Percentiles rank a stretch among this genome's conserved stretches.
Evolutionary conservation across 2,888 invertebrate genomes (phyloP).

Genomic region (Catocala sponsa): DNA sequence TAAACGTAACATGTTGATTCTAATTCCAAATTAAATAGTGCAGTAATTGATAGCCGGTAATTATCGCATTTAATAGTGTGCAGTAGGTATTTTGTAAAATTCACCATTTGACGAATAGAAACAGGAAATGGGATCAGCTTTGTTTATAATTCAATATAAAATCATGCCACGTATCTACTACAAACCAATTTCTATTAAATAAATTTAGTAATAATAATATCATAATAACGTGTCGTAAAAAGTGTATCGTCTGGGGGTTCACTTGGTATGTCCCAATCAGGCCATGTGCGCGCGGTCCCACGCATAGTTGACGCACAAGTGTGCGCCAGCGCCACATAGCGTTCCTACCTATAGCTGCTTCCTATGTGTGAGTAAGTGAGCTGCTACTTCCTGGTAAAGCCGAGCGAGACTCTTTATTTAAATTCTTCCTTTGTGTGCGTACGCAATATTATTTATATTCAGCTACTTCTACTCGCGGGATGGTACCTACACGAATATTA

Average conservation of each 20-base stretch:
- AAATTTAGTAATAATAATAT: constrained; percentile 59
- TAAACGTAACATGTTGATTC: no score
- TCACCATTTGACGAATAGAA: constrained; percentile 31
- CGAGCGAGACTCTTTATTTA: constrained; percentile 86
- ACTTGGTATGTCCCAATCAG: constrained; percentile 84
- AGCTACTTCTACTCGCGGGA: constrained; percentile 71
- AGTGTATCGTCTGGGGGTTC: constrained; percentile 84
- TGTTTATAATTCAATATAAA: constrained; percentile 33
- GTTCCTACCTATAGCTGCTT: constrained; percentile 67
- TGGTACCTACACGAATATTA: constrained; percentile 77
- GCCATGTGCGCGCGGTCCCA: constrained; percentile 87
- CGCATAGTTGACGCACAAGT: constrained; percentile 82
- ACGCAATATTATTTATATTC: constrained; percentile 84
- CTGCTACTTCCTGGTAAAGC: constrained; percentile 87
- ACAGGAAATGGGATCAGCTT: constrained; percentile 45
- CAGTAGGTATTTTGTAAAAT: constrained; percentile 46
- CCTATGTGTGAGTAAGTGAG: constrained; percentile 78
- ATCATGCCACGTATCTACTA: constrained; percentile 18
- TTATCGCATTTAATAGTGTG: constrained; percentile 30
- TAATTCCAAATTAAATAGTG: background rate
- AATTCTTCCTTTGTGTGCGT: constrained; percentile 83
- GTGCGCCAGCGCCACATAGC: constrained; percentile 83
- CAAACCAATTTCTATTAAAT: constrained; percentile 51
- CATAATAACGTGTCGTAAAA: constrained; percentile 74
- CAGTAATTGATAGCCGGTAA: background rate